Evolutionary conservation across 2,113 vertebrate species (phyloP).

Genomic region (Columbina picui): DNA sequence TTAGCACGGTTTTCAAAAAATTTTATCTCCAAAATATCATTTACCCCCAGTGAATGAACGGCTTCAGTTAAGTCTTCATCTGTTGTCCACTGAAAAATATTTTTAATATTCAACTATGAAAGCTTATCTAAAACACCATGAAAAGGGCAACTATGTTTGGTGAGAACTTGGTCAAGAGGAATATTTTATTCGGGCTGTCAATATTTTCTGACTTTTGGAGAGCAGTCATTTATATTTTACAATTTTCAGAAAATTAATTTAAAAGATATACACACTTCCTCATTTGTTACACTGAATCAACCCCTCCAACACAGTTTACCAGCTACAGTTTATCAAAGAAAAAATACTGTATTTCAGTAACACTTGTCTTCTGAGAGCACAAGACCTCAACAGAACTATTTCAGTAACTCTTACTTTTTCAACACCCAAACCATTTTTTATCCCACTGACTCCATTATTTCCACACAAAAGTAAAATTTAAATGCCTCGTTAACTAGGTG

Average conservation of each 20-base stretch:
- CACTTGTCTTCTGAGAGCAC: not conserved
- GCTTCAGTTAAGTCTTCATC: conserved; percentile 98
- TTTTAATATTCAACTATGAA: conserved; percentile 37
- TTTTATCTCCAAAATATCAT: conserved; percentile 97
- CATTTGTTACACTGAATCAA: not conserved
- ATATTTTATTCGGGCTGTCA: not conserved
- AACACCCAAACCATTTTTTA: not conserved
- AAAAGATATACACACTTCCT: not conserved
- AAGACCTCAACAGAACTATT: not conserved
- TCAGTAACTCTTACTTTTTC: not conserved
- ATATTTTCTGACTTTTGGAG: not conserved
- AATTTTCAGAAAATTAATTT: not conserved
- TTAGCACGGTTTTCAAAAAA: conserved; percentile 99
- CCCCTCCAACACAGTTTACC: not conserved
- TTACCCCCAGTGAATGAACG: conserved; percentile 93
- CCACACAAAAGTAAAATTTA: not conserved
- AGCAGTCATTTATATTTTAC: not conserved
- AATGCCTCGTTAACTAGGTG: not conserved
- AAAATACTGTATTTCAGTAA: not conserved
- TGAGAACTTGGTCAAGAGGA: not conserved
- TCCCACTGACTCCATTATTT: not conserved
- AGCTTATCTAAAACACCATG: not conserved
- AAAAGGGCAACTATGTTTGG: not conserved
- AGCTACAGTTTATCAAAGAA: not conserved
- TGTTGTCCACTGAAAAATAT: conserved; percentile 93